Conservation (phyloP, 2,113 vertebrate species). For the Dunckerocampus dactyliophorus region DNA sequence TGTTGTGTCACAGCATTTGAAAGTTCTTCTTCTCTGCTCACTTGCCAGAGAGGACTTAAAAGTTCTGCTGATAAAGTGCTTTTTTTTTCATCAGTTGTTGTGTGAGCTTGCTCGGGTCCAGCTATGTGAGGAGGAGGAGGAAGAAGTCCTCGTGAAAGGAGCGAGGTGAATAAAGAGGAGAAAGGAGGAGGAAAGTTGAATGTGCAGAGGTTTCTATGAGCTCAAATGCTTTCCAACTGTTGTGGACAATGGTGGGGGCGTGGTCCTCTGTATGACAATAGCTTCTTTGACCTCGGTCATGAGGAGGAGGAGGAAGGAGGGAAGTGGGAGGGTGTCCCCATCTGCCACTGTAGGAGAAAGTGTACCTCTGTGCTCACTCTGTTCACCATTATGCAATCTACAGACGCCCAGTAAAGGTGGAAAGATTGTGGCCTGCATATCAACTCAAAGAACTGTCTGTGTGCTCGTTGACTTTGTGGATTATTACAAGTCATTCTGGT, state of each 20-base stretch:
- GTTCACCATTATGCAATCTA: too few species aligned
- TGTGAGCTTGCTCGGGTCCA: constrained; percentile 9
- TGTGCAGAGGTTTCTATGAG: constrained; percentile 66
- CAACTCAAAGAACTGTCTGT: too few species aligned
- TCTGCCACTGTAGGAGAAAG: constrained; percentile 54
- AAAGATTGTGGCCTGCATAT: too few species aligned
- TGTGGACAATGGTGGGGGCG: constrained; percentile 64
- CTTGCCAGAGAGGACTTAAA: neutral
- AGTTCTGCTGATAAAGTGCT: neutral
- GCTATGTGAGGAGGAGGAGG: constrained; percentile 23
- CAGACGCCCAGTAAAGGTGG: too few species aligned
- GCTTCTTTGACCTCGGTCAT: constrained; percentile 69
- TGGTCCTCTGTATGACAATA: constrained; percentile 71
- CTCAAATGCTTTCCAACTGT: constrained; percentile 63
- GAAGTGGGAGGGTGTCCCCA: constrained; percentile 51
- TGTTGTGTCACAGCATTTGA: too few species aligned
- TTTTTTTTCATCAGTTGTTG: neutral
- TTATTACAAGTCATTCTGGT: too few species aligned
- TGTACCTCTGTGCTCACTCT: neutral
- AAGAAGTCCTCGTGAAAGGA: neutral
- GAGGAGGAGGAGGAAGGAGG: constrained; percentile 5
- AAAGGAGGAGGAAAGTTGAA: constrained; percentile 46
- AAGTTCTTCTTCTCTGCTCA: too few species aligned
- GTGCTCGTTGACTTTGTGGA: too few species aligned
- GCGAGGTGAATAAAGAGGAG: constrained; percentile 48